phyloP scores from a whole-genome alignment of 2,888 invertebrate species.

The Caenorhabditis sp. region DNA sequence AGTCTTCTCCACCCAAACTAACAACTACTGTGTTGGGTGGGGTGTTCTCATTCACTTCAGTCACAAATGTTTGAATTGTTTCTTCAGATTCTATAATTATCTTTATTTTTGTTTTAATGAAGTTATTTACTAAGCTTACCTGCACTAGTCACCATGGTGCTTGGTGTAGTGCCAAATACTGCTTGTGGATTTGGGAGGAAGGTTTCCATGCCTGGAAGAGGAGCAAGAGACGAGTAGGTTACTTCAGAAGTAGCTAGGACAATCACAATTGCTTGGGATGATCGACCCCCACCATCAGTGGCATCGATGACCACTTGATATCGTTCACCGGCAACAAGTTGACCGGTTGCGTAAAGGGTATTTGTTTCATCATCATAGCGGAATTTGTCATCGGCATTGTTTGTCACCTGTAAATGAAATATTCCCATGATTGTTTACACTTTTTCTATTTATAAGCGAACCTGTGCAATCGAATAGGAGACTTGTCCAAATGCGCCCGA shows the following conservation, averaged over 20 bases:
- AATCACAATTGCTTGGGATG: conserved; percentile 52
- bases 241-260: conserved; percentile 44
- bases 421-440: background rate
- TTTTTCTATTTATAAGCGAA: background rate
- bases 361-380: conserved; percentile 63
- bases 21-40: conserved; percentile 67
- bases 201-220: conserved; percentile 54
- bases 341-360: conserved; percentile 60
- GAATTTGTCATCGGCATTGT: conserved; percentile 61
- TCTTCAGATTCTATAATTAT: conserved; percentile 42
- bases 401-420: conserved; percentile 54
- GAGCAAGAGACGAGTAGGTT: conserved; percentile 20
- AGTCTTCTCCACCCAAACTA: conserved; percentile 56
- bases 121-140: too few species aligned
- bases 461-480: conserved; percentile 60
- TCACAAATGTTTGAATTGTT: conserved; percentile 66
- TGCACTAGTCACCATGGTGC: conserved; percentile 29
- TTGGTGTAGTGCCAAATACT: conserved; percentile 24
- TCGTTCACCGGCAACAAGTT: conserved; percentile 59
- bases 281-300: conserved; percentile 57
- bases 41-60: conserved; percentile 66
- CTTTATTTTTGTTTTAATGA: too few species aligned
- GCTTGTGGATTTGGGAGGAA: conserved; percentile 45
- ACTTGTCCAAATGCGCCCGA: conserved; percentile 59
- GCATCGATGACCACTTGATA: conserved; percentile 65